phyloP scores from a whole-genome alignment of 1,140 invertebrate species.

The Cylas formicarius region DNA sequence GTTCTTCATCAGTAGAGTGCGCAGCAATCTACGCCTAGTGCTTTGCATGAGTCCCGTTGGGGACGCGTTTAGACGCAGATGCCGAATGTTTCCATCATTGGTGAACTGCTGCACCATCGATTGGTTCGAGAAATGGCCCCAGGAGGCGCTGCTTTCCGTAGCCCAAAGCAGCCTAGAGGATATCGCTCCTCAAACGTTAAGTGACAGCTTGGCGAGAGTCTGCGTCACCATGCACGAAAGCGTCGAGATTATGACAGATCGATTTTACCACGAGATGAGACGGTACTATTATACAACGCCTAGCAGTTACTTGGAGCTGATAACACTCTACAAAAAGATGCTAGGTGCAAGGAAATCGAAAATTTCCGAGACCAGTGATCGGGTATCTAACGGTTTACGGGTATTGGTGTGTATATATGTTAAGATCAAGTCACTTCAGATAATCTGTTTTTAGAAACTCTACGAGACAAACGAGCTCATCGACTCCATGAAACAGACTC shows the following conservation, averaged over 20 bases:
- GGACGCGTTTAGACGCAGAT: conserved; percentile 70
- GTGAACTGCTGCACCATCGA: conserved; percentile 92
- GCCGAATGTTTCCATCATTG: conserved; percentile 82
- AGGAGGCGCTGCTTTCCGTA: conserved; percentile 77
- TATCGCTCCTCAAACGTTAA: conserved; percentile 42
- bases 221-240: conserved; percentile 68
- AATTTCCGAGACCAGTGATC: conserved; percentile 56
- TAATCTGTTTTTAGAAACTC: conserved; percentile 57
- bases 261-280: conserved; percentile 74
- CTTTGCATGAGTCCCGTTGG: conserved; percentile 86
- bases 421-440: not conserved
- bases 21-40: conserved; percentile 75
- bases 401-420: conserved; percentile 38
- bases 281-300: conserved; percentile 83
- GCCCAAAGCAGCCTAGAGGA: conserved; percentile 53
- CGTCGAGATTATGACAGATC: conserved; percentile 19
- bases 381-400: conserved; percentile 69
- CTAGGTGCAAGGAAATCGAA: conserved; percentile 59
- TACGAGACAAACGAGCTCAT: conserved; percentile 79
- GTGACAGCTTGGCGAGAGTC: conserved; percentile 55
- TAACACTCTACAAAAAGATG: conserved; percentile 69
- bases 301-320: conserved; percentile 78
- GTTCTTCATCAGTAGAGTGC: conserved; percentile 72
- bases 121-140: conserved; percentile 88
- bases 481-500: conserved; percentile 76